phyloP scores from a whole-genome alignment of 2,113 vertebrate species.

The Hyaena hyaena region DNA sequence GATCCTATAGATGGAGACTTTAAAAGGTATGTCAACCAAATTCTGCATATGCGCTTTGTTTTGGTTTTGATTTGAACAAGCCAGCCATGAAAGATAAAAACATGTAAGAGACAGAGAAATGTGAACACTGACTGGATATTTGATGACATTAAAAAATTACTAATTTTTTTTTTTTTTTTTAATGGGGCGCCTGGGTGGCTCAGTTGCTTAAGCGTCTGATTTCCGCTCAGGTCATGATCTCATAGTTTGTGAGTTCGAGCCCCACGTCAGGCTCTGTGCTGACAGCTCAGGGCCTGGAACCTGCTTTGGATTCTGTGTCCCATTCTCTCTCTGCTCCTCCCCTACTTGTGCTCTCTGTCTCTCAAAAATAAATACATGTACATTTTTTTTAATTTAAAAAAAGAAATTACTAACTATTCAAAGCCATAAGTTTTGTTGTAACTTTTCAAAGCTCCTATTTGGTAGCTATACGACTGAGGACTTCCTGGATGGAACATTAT shows the following conservation, averaged over 20 bases:
- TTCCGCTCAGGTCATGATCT: too few relatives aligned
- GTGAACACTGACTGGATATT: not conserved
- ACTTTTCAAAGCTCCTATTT: not conserved
- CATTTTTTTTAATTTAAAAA: too few relatives aligned
- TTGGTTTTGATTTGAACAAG: conserved; percentile 12
- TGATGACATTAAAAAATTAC: not conserved
- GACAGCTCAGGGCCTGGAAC: too few relatives aligned
- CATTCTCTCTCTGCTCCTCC: too few relatives aligned
- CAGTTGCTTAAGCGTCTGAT: too few relatives aligned
- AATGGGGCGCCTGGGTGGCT: too few relatives aligned
- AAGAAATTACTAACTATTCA: not conserved
- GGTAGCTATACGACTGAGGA: not conserved
- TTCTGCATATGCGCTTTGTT: not conserved
- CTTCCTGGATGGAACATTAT: not conserved
- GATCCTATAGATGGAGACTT: not conserved
- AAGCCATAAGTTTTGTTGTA: not conserved
- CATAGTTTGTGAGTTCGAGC: too few relatives aligned
- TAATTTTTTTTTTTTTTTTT: not conserved
- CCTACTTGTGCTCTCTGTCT: too few relatives aligned
- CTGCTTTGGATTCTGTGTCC: too few relatives aligned
- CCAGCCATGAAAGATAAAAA: not conserved
- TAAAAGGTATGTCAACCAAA: not conserved
- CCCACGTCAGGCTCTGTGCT: too few relatives aligned
- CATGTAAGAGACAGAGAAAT: not conserved
- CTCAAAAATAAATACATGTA: too few relatives aligned